Evolutionary conservation across 2,113 vertebrate species (phyloP).

Genomic region (Pelvicachromis taeniatus): DNA sequence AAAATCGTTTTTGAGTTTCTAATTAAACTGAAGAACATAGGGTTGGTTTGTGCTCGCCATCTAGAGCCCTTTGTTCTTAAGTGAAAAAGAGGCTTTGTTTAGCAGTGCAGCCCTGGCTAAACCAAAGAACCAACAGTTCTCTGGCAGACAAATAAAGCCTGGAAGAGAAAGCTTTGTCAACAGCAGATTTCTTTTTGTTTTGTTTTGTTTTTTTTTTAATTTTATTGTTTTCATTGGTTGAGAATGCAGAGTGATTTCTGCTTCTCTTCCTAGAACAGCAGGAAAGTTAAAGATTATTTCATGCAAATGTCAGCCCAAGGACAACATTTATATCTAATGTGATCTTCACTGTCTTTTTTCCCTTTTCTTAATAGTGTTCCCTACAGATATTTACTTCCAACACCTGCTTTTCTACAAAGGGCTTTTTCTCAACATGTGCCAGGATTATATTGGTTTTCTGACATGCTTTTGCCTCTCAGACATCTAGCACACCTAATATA

Average conservation of each 20-base stretch:
- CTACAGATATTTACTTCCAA: conserved; percentile 18
- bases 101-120: conserved; percentile 2
- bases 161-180: conserved; percentile 35
- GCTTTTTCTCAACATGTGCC: not conserved
- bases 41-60: conserved; percentile 8
- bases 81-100: conserved; percentile 46
- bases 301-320: conserved; percentile 29
- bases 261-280: conserved; percentile 31
- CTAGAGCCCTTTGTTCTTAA: conserved; percentile 26
- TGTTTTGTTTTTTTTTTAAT: not conserved
- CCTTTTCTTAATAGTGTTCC: not conserved
- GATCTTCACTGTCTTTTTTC: not conserved
- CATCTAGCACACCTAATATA: not conserved
- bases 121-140: conserved; percentile 46
- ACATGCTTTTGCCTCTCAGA: not conserved
- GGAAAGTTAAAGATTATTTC: conserved; percentile 44
- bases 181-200: conserved; percentile 9
- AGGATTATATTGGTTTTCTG: not conserved
- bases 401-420: not conserved
- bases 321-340: not conserved
- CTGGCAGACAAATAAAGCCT: conserved; percentile 36
- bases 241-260: not conserved
- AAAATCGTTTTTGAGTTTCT: not conserved
- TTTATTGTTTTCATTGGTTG: conserved; percentile 19
- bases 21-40: conserved; percentile 6